Evolutionary conservation across 1,140 invertebrate species (phyloP).

Genomic region (Ladona fulva): DNA sequence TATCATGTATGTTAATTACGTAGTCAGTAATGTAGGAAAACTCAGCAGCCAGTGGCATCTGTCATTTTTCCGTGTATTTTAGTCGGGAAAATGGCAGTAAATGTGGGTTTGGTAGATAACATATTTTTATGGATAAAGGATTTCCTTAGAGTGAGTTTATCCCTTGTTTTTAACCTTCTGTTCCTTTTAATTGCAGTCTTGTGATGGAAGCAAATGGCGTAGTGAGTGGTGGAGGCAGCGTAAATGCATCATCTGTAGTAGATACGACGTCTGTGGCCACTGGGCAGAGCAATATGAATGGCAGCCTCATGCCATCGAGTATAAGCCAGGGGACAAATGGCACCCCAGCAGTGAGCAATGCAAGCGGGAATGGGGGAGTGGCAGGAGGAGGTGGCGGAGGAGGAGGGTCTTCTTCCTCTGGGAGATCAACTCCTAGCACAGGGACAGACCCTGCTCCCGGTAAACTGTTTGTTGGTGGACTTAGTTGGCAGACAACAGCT

Average conservation of each 20-base stretch:
- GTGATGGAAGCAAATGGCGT: background rate
- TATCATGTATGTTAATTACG: too few relatives aligned
- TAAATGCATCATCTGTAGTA: background rate
- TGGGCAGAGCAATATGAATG: too few relatives aligned
- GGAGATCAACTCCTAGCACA: slow-evolving; percentile 31
- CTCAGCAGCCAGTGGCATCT: too few relatives aligned
- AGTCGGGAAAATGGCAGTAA: too few relatives aligned
- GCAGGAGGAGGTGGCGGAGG: slow-evolving; percentile 32
- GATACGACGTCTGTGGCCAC: too few relatives aligned
- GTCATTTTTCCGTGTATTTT: too few relatives aligned
- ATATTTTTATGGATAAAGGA: too few relatives aligned
- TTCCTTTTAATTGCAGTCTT: background rate
- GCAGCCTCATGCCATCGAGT: background rate
- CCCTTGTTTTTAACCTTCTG: too few relatives aligned
- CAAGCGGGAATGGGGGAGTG: slow-evolving; percentile 21
- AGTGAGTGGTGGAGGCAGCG: background rate
- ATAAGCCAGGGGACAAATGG: slow-evolving; percentile 28
- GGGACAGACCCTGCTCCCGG: slow-evolving; percentile 65
- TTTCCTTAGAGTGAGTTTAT: too few relatives aligned
- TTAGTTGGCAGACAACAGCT: slow-evolving; percentile 84
- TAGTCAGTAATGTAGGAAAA: too few relatives aligned
- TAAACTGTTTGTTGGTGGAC: slow-evolving; percentile 82
- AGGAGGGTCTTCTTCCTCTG: slow-evolving; percentile 33
- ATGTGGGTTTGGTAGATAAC: too few relatives aligned
- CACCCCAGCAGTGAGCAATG: slow-evolving; percentile 35